These are phyloP conservation scores for Pyrgilauda ruficollis DNA, from an alignment of 2,113 vertebrate species.

Conservation along the genomic window DNA sequence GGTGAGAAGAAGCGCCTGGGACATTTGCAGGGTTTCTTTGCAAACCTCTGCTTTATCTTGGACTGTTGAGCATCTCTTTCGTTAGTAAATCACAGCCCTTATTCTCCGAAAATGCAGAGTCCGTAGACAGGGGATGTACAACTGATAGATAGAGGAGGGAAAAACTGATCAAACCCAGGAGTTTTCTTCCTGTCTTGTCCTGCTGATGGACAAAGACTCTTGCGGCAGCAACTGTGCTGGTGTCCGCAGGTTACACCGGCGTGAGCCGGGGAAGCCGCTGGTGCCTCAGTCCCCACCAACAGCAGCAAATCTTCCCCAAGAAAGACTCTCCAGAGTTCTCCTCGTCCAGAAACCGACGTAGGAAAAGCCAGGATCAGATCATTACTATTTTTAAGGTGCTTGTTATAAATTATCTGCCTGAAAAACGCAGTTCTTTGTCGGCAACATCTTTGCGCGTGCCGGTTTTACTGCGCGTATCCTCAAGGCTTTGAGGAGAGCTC, in stretches of 20 bases:
- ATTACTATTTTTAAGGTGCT: neutral
- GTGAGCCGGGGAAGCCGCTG: rapidly evolving
- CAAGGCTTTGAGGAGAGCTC: neutral
- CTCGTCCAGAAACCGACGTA: neutral
- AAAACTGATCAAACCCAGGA: neutral
- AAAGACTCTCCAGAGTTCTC: neutral
- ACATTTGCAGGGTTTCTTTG: neutral
- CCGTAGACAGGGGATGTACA: neutral
- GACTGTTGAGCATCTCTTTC: neutral
- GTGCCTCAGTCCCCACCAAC: rapidly evolving
- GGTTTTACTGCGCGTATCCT: rapidly evolving
- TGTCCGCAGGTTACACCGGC: neutral
- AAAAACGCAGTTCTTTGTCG: neutral
- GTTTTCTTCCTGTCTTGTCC: neutral
- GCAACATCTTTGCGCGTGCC: rapidly evolving
- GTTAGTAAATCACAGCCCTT: neutral
- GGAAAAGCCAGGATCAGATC: neutral
- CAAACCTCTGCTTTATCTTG: neutral
- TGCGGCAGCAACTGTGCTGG: neutral
- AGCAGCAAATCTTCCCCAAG: neutral
- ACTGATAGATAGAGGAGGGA: rapidly evolving
- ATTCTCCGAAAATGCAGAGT: neutral
- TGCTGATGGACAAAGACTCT: neutral
- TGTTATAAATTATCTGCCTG: rapidly evolving
- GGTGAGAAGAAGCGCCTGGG: rapidly evolving